These are phyloP conservation scores for Tetramorium parvispinum DNA, from an alignment of 1,140 invertebrate genomes.

Conservation along the genomic window DNA sequence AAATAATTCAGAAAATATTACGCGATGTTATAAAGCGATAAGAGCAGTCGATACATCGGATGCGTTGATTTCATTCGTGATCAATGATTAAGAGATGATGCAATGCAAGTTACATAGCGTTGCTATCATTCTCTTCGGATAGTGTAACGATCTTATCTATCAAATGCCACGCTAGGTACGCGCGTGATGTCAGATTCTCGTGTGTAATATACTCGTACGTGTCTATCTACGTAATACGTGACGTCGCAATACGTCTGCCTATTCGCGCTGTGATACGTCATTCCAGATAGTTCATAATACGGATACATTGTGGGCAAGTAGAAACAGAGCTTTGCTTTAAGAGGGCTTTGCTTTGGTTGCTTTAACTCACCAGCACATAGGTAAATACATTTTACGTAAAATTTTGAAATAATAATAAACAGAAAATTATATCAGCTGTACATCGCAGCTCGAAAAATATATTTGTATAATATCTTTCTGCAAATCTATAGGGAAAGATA, in stretches of 20 bases:
- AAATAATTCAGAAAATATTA: background rate
- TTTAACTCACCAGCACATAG: background rate
- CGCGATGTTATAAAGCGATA: background rate
- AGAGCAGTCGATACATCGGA: background rate
- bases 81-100: conserved; percentile 30
- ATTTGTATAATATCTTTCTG: background rate
- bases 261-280: conserved; percentile 49
- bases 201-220: conserved; percentile 51
- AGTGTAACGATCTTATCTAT: conserved; percentile 55
- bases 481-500: background rate
- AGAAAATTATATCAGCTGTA: background rate
- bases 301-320: background rate
- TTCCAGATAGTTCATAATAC: conserved; percentile 43
- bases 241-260: conserved; percentile 55
- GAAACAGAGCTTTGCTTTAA: conserved; percentile 12
- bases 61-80: conserved; percentile 38
- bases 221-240: conserved; percentile 47
- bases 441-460: background rate
- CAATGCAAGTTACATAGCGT: background rate
- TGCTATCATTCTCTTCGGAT: conserved; percentile 24
- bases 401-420: background rate
- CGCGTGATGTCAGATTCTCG: conserved; percentile 43
- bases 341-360: background rate
- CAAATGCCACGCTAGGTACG: conserved; percentile 47
- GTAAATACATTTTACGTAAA: background rate